Evolutionary conservation across 2,113 vertebrate species (phyloP).

Genomic region (Anhinga rufa): DNA sequence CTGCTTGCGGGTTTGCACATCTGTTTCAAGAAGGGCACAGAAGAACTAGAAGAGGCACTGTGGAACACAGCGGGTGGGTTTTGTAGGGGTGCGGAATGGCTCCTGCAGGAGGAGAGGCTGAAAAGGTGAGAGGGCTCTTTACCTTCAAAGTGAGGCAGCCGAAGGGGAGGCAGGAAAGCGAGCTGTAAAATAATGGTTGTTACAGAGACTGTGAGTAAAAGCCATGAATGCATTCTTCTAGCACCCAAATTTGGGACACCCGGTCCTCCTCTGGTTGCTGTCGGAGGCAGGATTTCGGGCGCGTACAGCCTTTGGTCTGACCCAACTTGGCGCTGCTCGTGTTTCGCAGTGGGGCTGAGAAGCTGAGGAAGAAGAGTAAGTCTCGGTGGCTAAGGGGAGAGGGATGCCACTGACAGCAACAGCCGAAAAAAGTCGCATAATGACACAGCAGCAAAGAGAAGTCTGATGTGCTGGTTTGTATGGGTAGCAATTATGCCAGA

Average conservation of each 20-base stretch:
- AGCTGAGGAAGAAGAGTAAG: background rate
- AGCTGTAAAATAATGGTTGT: background rate
- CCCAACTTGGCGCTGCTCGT: background rate
- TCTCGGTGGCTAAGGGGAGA: background rate
- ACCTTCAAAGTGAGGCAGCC: background rate
- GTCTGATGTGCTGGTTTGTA: background rate
- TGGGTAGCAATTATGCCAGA: background rate
- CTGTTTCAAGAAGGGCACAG: background rate
- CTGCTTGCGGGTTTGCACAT: background rate
- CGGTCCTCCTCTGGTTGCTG: too few relatives aligned
- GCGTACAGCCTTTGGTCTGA: background rate
- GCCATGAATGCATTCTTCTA: background rate
- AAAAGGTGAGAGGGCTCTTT: background rate
- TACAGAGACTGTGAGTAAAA: background rate
- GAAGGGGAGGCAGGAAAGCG: accelerated
- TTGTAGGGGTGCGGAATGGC: background rate
- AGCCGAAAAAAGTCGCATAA: background rate
- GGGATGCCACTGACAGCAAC: background rate
- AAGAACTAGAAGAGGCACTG: background rate
- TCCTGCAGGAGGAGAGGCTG: background rate
- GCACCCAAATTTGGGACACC: accelerated
- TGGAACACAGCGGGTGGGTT: background rate
- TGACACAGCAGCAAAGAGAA: background rate
- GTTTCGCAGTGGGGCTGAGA: background rate
- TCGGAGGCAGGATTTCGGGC: background rate